Conservation (phyloP, 2,797 vertebrate species). For the Anabas testudineus region DNA sequence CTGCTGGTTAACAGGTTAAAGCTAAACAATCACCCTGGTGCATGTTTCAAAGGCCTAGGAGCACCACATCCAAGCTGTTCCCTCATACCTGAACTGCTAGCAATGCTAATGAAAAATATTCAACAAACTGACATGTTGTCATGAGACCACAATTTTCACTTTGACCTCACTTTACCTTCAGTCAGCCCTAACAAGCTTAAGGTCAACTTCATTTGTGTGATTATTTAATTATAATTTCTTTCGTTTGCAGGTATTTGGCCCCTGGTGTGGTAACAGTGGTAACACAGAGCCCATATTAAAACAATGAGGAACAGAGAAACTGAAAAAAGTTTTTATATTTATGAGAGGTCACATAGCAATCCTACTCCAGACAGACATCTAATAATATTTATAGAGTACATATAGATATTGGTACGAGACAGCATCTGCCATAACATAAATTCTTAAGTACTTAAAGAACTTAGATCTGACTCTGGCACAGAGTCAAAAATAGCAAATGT, state of each 20-base stretch:
- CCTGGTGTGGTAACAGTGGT: neutral
- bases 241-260: conserved; percentile 25
- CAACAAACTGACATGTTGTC: conserved; percentile 3
- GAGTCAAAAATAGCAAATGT: conserved; percentile 11
- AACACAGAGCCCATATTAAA: neutral
- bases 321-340: conserved; percentile 26
- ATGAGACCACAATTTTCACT: conserved; percentile 14
- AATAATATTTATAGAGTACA: conserved; percentile 25
- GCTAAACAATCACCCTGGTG: too few relatives aligned
- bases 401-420: conserved; percentile 5
- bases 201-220: conserved; percentile 37
- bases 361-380: conserved; percentile 30
- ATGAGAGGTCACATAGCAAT: conserved; percentile 17
- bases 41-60: too few relatives aligned
- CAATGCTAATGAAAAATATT: too few relatives aligned
- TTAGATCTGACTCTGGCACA: conserved; percentile 19
- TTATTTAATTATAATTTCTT: conserved; percentile 35
- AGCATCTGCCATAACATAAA: conserved; percentile 53
- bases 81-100: neutral
- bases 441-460: conserved; percentile 28
- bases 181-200: conserved; percentile 19
- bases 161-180: conserved; percentile 17
- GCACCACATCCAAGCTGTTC: conserved; percentile 21
- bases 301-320: neutral
- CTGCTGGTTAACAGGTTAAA: too few relatives aligned